Base-by-base conservation (phyloP, 2,113 vertebrate genomes). In the Charina bottae region DNA sequence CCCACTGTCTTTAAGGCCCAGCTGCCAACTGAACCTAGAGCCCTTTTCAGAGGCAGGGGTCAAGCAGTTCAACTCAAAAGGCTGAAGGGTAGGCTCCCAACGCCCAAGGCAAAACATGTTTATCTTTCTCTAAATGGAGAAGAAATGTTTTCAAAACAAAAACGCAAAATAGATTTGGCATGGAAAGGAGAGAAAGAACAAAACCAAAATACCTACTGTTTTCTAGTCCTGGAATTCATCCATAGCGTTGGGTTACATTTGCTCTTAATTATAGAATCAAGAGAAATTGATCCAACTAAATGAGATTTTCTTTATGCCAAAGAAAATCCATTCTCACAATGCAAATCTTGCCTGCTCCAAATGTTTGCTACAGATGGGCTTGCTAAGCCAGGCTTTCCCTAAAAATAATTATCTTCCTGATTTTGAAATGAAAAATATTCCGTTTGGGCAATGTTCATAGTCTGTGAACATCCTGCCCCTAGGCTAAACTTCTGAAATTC, bases 401-500 rank as follows among this genome's bases (percentile, higher is more conserved):
- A 11, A 84, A 78, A 92, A 85, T 53, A 89, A 89, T 88, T 84
- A 89, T 84, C 33, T 15, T 21, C 28, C 53, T 84, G 46, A 15
- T 78, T 92, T 92, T 89, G 87, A 84, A 84, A 87, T 89, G 46
- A 49, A 64, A 72, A 89, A 89, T 62, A 89, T 62, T 92, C 86
- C 72, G 54, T 62, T 88, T 89, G 83, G 87, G 60, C 72, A 53
- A 92, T 92, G 83, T 55, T 46, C 56, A 87, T 72, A 92, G 56
- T 89, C 56, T 72, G 19, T 42, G 83, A 88, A 55, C 86, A 53
- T 2, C 55, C 19, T 83, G 55, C 17, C 42, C 42, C 83, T 88
- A 88, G 49, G 19, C 55, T 58, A 88, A 60, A 53, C 60, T 60
- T 92, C 8, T 42, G 60, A 62, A 92, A 42, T 37, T 23, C 55